Conservation (phyloP, 2,113 vertebrate genomes). For the Pluvianellus socialis region DNA sequence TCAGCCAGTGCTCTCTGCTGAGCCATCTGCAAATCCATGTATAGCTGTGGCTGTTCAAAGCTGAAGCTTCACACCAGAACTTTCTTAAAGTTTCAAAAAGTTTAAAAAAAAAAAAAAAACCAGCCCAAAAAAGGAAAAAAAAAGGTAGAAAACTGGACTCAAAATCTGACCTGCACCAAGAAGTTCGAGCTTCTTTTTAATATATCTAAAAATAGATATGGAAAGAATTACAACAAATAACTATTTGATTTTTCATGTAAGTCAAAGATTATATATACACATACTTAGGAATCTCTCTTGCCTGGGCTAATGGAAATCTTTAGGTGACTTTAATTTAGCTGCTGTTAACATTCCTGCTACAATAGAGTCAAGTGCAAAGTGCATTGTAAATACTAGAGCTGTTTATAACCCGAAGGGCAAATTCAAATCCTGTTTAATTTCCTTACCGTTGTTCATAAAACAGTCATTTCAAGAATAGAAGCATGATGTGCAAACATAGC, state of each 20-base stretch:
- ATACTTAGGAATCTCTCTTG: neutral
- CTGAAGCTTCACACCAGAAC: neutral
- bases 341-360: constrained; percentile 10
- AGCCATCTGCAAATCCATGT: neutral
- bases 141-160: neutral
- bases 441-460: neutral
- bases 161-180: neutral
- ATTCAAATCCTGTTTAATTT: constrained; percentile 37
- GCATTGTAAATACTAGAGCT: neutral
- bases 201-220: neutral
- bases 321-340: neutral
- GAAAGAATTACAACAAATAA: neutral
- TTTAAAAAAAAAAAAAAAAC: neutral
- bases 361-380: neutral
- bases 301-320: constrained; percentile 44
- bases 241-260: neutral
- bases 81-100: neutral
- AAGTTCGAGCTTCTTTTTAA: neutral
- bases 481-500: neutral
- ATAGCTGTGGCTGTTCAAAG: neutral
- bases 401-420: constrained; percentile 50
- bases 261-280: neutral
- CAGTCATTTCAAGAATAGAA: neutral
- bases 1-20: neutral
- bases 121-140: neutral